phyloP scores from a whole-genome alignment of 2,797 vertebrate species.

The Ibycter americanus region DNA sequence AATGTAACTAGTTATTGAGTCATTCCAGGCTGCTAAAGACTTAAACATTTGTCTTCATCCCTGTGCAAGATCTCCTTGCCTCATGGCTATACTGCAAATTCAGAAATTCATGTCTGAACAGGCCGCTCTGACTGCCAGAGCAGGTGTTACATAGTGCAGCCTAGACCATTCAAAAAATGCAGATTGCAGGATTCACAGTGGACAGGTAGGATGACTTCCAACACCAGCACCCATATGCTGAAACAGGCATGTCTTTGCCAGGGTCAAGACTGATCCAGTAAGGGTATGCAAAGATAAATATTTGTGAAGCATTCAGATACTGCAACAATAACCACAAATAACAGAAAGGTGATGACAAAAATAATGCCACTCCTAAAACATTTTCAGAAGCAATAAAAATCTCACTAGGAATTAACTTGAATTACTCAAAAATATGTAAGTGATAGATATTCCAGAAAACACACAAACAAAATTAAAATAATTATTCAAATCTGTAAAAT shows the following conservation, averaged over 20 bases:
- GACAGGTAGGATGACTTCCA: neutral
- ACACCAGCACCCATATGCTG: neutral
- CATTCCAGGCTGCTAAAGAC: neutral
- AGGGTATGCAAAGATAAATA: neutral
- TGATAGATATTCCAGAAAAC: neutral
- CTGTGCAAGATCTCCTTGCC: neutral
- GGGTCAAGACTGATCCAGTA: neutral
- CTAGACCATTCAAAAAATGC: neutral
- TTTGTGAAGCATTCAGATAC: neutral
- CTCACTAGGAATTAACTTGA: neutral
- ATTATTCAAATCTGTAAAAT: neutral
- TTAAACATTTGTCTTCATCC: neutral
- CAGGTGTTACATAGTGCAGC: neutral
- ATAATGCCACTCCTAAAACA: neutral
- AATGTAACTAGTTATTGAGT: neutral
- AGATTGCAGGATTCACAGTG: neutral
- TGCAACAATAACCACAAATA: neutral
- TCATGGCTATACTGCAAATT: neutral
- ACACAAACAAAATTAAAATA: neutral
- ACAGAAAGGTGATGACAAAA: neutral
- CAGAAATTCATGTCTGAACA: neutral
- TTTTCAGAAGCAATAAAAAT: neutral
- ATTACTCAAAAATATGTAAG: neutral
- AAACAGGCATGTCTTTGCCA: neutral
- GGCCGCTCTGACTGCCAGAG: neutral